A percentile compares a stretch with the other conserved stretches of the same genome.
These are phyloP conservation scores for Notothenia rossii DNA, from an alignment of 2,113 vertebrate genomes.

Conservation along the genomic window DNA sequence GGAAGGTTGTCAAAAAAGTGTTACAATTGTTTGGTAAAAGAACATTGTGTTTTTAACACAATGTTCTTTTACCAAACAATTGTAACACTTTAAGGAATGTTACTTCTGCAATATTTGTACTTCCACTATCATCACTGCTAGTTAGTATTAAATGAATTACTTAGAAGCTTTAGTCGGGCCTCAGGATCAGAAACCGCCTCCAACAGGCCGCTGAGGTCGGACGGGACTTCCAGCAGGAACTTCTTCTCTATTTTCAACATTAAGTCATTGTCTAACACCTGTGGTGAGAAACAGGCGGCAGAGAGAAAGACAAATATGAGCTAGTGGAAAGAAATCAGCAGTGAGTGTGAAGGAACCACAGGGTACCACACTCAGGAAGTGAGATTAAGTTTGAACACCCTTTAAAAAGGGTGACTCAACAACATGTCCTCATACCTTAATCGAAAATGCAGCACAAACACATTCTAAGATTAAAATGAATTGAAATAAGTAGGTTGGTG, in stretches of 20 bases:
- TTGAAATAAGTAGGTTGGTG: not conserved
- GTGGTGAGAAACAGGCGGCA: not conserved
- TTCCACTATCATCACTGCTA: not conserved
- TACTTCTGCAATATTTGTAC: not conserved
- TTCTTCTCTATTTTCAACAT: slow-evolving; percentile 78
- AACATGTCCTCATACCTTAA: not conserved
- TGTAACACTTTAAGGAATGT: too few relatives aligned
- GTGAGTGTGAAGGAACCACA: not conserved
- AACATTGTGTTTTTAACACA: too few relatives aligned
- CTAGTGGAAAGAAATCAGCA: not conserved
- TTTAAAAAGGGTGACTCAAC: slow-evolving; percentile 7
- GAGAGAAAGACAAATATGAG: slow-evolving; percentile 1
- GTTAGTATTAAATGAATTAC: slow-evolving; percentile 38
- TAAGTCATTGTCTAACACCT: slow-evolving; percentile 80
- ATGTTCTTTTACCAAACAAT: too few relatives aligned
- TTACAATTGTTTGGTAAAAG: too few relatives aligned
- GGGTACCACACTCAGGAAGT: not conserved
- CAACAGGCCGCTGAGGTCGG: slow-evolving; percentile 72
- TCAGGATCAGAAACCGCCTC: slow-evolving; percentile 82
- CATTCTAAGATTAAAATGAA: not conserved
- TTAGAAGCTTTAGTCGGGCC: slow-evolving; percentile 75
- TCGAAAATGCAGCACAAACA: not conserved
- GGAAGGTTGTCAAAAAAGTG: too few relatives aligned
- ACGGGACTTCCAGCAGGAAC: slow-evolving; percentile 70
- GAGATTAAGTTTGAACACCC: not conserved